phyloP scores from a whole-genome alignment of 1,140 invertebrate species.

The Battus philenor region DNA sequence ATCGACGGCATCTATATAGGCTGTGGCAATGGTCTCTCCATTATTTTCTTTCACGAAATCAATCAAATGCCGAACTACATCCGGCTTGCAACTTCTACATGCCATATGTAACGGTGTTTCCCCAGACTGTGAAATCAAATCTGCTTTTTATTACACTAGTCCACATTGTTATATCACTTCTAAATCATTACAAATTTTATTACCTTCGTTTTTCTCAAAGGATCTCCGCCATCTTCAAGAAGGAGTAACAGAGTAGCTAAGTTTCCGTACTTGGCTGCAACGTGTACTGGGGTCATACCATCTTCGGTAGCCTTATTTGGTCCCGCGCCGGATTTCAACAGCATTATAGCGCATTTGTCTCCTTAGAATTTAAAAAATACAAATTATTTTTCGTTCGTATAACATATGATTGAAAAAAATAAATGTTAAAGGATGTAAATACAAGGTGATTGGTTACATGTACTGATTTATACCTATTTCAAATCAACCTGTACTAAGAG shows the following conservation, averaged over 20 bases:
- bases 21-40: slow-evolving; percentile 81
- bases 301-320: slow-evolving; percentile 95
- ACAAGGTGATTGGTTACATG: too few relatives aligned
- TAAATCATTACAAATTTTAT: neutral
- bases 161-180: neutral
- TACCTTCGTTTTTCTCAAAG: slow-evolving; percentile 93
- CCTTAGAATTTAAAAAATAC: too few relatives aligned
- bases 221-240: slow-evolving; percentile 93
- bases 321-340: slow-evolving; percentile 97
- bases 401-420: too few relatives aligned
- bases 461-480: neutral
- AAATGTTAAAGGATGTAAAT: too few relatives aligned
- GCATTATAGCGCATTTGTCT: slow-evolving; percentile 97
- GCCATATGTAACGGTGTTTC: slow-evolving; percentile 96
- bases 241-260: slow-evolving; percentile 89
- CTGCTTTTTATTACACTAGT: slow-evolving; percentile 2
- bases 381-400: too few relatives aligned
- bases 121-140: slow-evolving; percentile 83
- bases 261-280: slow-evolving; percentile 92
- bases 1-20: slow-evolving; percentile 88
- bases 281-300: slow-evolving; percentile 95
- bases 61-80: slow-evolving; percentile 90
- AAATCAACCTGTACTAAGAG: too few relatives aligned
- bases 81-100: slow-evolving; percentile 88
- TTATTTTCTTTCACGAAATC: slow-evolving; percentile 88